Conservation (phyloP, 2,888 invertebrate species). For the Exocentrus adspersus region DNA sequence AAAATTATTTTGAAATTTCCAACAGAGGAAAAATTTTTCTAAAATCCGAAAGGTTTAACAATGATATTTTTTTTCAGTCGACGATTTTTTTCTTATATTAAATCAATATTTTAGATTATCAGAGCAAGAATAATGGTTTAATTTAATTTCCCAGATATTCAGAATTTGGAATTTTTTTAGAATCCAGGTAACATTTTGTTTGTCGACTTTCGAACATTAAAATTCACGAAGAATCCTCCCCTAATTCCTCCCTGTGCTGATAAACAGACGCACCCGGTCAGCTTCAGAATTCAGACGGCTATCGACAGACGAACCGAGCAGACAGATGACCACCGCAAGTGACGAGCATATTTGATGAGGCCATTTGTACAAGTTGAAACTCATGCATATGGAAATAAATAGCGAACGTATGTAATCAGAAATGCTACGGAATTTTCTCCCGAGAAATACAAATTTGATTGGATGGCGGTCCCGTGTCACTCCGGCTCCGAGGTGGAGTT, state of each 20-base stretch:
- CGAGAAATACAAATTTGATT: conserved; percentile 63
- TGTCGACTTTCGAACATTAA: no score
- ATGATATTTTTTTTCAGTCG: no score
- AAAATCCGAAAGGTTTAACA: no score
- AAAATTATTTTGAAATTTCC: no score
- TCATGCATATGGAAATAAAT: conserved; percentile 62
- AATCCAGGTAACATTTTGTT: no score
- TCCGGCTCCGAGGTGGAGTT: conserved; percentile 8
- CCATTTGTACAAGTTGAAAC: conserved; percentile 60
- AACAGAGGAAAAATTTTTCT: no score
- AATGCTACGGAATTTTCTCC: conserved; percentile 61
- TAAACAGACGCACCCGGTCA: conserved; percentile 35
- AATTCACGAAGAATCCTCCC: not conserved
- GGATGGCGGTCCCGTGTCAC: conserved; percentile 53
- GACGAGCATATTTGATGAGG: conserved; percentile 59
- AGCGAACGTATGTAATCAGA: conserved; percentile 59
- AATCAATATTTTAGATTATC: no score
- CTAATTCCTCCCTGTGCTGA: conserved; percentile 14
- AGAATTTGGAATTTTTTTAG: no score
- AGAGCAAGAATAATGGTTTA: no score
- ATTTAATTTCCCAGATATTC: no score
- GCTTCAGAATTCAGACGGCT: conserved; percentile 17
- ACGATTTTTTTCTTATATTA: no score
- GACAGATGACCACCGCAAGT: conserved; percentile 57
- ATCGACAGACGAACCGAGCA: conserved; percentile 39